A percentile compares a stretch with the other conserved stretches of the same genome.
Evolutionary conservation across 2,888 invertebrate genomes (phyloP).

Genomic region (Noctua comes): DNA sequence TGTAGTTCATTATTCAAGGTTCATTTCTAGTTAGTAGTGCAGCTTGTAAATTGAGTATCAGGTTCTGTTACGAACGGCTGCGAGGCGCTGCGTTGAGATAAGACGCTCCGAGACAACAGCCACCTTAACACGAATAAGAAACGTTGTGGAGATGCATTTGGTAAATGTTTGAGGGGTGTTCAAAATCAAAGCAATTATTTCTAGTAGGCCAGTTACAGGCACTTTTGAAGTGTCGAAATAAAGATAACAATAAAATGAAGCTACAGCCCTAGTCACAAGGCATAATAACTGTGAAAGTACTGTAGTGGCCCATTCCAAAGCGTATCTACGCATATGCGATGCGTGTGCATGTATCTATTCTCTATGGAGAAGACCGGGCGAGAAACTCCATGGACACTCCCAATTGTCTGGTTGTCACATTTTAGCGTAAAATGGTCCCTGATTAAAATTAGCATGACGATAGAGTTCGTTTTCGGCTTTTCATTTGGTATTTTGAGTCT

Average conservation of each 20-base stretch:
- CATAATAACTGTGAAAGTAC: too few species aligned
- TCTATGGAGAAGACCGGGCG: too few species aligned
- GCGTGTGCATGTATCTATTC: too few species aligned
- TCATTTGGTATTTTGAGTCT: neutral
- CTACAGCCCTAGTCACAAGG: too few species aligned
- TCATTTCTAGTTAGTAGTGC: slow-evolving; percentile 13
- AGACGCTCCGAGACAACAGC: slow-evolving; percentile 14
- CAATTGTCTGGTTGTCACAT: slow-evolving; percentile 43
- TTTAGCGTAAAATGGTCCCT: slow-evolving; percentile 24
- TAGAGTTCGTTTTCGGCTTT: neutral
- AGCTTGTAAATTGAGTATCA: slow-evolving; percentile 49
- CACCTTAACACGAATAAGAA: slow-evolving; percentile 8
- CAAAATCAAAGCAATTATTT: too few species aligned
- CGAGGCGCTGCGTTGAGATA: slow-evolving; percentile 25
- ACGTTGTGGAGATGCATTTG: slow-evolving; percentile 11
- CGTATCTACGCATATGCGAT: too few species aligned
- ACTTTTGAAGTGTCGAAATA: too few species aligned
- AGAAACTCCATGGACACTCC: neutral
- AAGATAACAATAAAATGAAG: too few species aligned
- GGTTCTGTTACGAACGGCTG: slow-evolving; percentile 30
- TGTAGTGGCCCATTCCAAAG: too few species aligned
- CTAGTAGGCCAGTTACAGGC: too few species aligned
- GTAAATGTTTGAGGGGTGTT: neutral
- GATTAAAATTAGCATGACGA: slow-evolving; percentile 24
- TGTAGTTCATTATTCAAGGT: slow-evolving; percentile 18